A percentile compares a stretch with the other conserved stretches of the same genome.
These are phyloP conservation scores for Tyrophagus putrescentiae DNA, from an alignment of 1,140 invertebrate genomes.

Conservation along the genomic window DNA sequence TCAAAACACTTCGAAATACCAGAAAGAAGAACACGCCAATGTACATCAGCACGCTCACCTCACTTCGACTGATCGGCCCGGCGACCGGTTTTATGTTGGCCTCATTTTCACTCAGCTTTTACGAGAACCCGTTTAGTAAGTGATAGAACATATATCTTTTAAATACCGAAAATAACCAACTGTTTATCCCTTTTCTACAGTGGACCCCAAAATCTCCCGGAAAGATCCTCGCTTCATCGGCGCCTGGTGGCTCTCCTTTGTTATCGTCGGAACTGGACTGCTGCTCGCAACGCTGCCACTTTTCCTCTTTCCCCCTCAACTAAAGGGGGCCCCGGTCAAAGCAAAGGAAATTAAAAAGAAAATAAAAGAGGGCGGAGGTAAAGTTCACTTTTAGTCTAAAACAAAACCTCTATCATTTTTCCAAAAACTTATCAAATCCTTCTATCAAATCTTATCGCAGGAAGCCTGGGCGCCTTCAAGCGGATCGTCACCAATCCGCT, in stretches of 20 bases:
- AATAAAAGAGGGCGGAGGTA: not conserved
- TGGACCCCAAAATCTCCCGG: not conserved
- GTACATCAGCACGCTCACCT: slow-evolving; percentile 15
- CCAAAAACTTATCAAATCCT: too few species aligned
- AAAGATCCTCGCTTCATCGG: not conserved
- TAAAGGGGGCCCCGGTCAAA: not conserved
- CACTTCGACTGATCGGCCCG: slow-evolving; percentile 27
- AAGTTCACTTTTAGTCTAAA: too few species aligned
- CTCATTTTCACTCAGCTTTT: not conserved
- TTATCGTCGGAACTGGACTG: not conserved
- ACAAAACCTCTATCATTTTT: too few species aligned
- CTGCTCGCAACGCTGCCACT: not conserved
- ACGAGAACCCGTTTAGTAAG: not conserved
- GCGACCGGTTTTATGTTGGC: not conserved
- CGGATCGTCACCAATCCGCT: not conserved
- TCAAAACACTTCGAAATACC: too few species aligned
- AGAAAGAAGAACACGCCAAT: not conserved
- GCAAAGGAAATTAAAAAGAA: not conserved
- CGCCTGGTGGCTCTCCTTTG: not conserved
- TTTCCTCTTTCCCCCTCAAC: not conserved
- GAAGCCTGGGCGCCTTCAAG: not conserved
- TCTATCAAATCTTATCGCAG: too few species aligned
- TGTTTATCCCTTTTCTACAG: too few species aligned
- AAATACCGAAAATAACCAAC: too few species aligned
- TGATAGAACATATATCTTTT: too few species aligned